phyloP scores from a whole-genome alignment of 2,797 vertebrate species.

The Gadopsis bispinosus region DNA sequence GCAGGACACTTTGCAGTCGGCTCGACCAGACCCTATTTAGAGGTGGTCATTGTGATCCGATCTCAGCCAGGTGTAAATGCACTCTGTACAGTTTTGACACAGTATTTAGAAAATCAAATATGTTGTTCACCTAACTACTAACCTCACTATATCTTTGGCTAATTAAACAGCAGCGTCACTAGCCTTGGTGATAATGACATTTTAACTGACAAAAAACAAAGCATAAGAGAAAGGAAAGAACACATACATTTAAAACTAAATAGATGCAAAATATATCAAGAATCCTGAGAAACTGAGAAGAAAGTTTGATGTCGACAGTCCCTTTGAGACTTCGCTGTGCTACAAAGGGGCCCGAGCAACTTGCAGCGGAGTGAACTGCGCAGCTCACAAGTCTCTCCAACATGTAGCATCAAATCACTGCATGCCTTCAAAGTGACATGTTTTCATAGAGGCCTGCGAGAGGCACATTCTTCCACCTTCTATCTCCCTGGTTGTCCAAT shows the following conservation, averaged over 20 bases:
- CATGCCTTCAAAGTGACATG: slow-evolving; percentile 64
- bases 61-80: neutral
- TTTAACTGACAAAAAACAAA: neutral
- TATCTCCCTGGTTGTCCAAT: slow-evolving; percentile 17
- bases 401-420: slow-evolving; percentile 67
- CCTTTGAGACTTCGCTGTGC: neutral
- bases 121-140: too few relatives aligned
- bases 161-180: neutral
- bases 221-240: neutral
- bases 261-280: too few relatives aligned
- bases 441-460: slow-evolving; percentile 64
- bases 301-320: neutral
- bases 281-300: neutral
- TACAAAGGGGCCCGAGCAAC: neutral
- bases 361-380: slow-evolving; percentile 18
- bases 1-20: neutral
- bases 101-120: neutral
- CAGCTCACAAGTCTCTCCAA: slow-evolving; percentile 48
- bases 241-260: neutral
- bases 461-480: slow-evolving; percentile 61
- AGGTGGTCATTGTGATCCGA: neutral
- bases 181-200: neutral
- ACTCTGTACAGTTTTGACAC: neutral
- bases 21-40: neutral
- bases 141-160: too few relatives aligned